Base-by-base conservation (phyloP, 2,797 vertebrate genomes). In the Melanitta fusca region DNA sequence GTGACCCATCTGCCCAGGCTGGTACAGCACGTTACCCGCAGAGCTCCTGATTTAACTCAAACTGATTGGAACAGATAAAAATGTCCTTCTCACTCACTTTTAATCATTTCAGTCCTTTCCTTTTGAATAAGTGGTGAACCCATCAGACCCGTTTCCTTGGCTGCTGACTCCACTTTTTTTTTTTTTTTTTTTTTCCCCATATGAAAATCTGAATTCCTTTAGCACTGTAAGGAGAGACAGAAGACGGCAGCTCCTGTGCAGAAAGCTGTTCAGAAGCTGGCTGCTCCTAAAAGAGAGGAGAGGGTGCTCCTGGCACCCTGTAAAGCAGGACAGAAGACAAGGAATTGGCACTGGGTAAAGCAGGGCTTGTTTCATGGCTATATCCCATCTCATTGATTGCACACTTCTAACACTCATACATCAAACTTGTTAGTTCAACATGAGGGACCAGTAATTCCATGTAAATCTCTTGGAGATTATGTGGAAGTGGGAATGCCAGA, bases 221-320 rank as follows among this genome's bases (percentile, higher is more conserved):
- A 64, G 19, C 8, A 10, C 0, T 0, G 11, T 8, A 22, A 61
- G 49, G 13, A 69, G 68, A 79, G 7, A 38, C 15, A 71, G 16
- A 51, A 28, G 21, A 68, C 2, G 1, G 47, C 2, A 14, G 14
- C 11, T 34, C 70, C 4, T 32, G 10, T 8, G 7, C 45, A 25
- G 39, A 30, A 18, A 24, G 8, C 5, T 7, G 61, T 39, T 78
- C 3, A 3, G 60, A n/a, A 87, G 20, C 24, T 57, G 14, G 4
- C n/a, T 88, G 21, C 69, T 80, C 21, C 11, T 5, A 66, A 13
- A 83, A 19, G 32, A 66, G 16, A 58, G 51, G 11, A 68, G 11
- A 62, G 11, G 0, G 0, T 83, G 38, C 19, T 36, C 28, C 21
- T 32, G 71, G 8, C 32, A 41, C 8, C 8, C 0, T 1, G 24